A percentile compares a stretch with the other conserved stretches of the same genome.
Conservation (phyloP, 2,888 invertebrate genomes). For the Pardosa pseudoannulata region DNA sequence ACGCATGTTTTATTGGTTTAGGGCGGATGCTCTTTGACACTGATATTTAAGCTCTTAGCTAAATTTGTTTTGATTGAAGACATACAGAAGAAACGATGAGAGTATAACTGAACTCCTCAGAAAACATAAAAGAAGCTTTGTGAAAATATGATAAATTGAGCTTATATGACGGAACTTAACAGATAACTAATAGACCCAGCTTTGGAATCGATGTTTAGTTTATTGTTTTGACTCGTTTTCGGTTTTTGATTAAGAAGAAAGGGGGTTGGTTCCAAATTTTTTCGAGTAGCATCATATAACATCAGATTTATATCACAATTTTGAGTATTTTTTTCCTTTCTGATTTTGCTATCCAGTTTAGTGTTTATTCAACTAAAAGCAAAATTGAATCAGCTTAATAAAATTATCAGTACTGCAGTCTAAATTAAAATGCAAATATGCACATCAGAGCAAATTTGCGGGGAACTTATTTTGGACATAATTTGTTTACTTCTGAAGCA, state of each 20-base stretch:
- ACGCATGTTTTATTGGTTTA: slow-evolving; percentile 4
- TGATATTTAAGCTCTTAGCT: background rate
- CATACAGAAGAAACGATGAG: background rate
- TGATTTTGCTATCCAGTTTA: too few species aligned
- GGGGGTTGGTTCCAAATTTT: background rate
- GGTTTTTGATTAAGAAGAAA: background rate
- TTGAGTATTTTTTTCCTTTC: too few species aligned
- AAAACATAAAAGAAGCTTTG: background rate
- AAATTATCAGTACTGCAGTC: too few species aligned
- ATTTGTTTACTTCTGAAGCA: too few species aligned
- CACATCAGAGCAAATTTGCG: too few species aligned
- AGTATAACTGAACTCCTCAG: background rate
- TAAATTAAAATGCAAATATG: too few species aligned
- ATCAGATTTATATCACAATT: too few species aligned
- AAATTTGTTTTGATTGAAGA: background rate
- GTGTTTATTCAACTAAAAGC: too few species aligned
- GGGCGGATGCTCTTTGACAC: slow-evolving; percentile 3
- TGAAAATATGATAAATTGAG: background rate
- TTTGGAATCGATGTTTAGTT: background rate
- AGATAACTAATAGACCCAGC: background rate
- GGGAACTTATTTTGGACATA: too few species aligned
- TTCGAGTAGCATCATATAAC: too few species aligned
- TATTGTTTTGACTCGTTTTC: background rate
- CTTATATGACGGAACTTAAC: background rate
- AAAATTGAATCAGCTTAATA: too few species aligned